Percentiles rank a stretch among this genome's conserved stretches.
Conservation (phyloP, 2,113 vertebrate species). For the Campylomormyrus numenius region DNA sequence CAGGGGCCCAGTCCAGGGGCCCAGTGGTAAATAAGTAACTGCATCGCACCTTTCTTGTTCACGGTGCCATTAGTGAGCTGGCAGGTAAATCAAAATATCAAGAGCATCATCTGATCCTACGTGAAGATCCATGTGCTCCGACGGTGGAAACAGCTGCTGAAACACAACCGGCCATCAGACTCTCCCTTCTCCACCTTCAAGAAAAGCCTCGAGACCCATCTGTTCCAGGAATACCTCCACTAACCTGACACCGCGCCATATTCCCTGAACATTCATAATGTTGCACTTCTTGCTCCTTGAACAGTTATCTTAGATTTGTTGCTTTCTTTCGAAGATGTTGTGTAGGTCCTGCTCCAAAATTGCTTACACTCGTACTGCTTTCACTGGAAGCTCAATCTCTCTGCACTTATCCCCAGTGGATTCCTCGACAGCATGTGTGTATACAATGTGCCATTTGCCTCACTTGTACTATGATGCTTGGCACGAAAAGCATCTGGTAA, state of each 20-base stretch:
- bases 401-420: neutral
- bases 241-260: neutral
- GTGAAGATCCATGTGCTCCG: neutral
- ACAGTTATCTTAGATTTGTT: neutral
- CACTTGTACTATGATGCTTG: neutral
- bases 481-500: neutral
- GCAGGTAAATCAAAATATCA: neutral
- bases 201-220: neutral
- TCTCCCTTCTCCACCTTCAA: neutral
- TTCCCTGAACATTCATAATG: neutral
- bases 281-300: neutral
- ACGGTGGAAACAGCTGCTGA: neutral
- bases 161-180: neutral
- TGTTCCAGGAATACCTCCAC: neutral
- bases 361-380: neutral
- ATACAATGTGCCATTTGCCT: neutral
- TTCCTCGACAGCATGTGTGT: neutral
- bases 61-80: neutral
- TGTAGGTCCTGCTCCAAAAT: neutral
- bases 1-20: neutral
- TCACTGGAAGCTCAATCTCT: neutral
- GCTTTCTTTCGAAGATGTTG: neutral
- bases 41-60: neutral
- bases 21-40: neutral
- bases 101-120: neutral